phyloP scores from a whole-genome alignment of 2,888 invertebrate genomes.

The Melinaea marsaeus region DNA sequence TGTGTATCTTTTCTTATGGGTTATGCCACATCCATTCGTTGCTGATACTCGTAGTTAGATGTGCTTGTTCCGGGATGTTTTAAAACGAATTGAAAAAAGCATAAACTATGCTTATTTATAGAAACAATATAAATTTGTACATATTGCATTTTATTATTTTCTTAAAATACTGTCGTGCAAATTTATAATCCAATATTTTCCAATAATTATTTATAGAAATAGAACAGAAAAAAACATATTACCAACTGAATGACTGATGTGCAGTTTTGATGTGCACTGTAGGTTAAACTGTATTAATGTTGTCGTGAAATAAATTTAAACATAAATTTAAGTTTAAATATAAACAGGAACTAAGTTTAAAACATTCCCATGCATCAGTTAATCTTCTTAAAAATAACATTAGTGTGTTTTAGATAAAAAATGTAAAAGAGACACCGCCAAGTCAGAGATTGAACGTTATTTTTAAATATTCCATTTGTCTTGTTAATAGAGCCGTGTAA shows the following conservation, averaged over 20 bases:
- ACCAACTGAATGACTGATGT: no score
- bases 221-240: no score
- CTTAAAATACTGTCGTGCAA: no score
- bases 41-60: not conserved
- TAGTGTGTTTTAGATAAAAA: slow-evolving; percentile 19
- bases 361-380: slow-evolving; percentile 1
- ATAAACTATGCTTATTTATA: not conserved
- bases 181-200: no score
- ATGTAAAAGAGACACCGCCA: slow-evolving; percentile 25
- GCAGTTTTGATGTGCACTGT: no score
- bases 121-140: not conserved
- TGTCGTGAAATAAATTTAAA: no score
- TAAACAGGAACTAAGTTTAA: not conserved
- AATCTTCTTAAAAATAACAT: slow-evolving; percentile 17
- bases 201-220: no score
- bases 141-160: not conserved
- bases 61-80: slow-evolving; percentile 19
- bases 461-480: slow-evolving; percentile 49
- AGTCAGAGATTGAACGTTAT: slow-evolving; percentile 50
- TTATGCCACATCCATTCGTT: not conserved
- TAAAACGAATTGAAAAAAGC: slow-evolving; percentile 13
- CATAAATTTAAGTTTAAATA: not conserved
- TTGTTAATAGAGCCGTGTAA: slow-evolving; percentile 40
- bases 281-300: no score
- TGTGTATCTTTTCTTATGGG: not conserved